These are phyloP conservation scores for Drosophila recens DNA, from an alignment of 2,888 invertebrate species.

Conservation along the genomic window DNA sequence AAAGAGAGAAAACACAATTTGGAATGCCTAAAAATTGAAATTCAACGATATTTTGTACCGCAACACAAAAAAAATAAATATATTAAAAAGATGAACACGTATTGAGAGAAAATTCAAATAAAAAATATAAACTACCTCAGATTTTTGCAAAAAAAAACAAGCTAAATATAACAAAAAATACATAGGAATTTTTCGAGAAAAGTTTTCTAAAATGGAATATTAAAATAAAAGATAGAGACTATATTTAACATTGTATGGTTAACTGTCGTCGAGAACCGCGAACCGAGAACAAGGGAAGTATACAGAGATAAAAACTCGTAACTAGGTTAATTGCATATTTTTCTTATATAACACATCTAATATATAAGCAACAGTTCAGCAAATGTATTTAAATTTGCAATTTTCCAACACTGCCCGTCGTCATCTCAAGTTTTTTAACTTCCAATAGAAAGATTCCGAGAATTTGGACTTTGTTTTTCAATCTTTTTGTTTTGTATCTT, in stretches of 20 bases:
- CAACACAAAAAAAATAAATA: constrained; percentile 67
- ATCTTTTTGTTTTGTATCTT: constrained; percentile 1
- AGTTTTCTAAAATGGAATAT: constrained; percentile 67
- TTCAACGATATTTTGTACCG: constrained; percentile 64
- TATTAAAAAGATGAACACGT: constrained; percentile 38
- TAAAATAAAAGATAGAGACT: constrained; percentile 42
- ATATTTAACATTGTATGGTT: constrained; percentile 56
- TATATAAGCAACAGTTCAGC: constrained; percentile 1
- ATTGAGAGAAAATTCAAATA: constrained; percentile 68
- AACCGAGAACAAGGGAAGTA: constrained; percentile 66
- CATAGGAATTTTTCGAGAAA: constrained; percentile 74
- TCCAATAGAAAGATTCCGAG: constrained; percentile 7
- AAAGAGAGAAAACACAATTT: constrained; percentile 29
- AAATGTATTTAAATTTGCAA: constrained; percentile 15
- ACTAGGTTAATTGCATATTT: constrained; percentile 68
- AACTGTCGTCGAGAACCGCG: constrained; percentile 37
- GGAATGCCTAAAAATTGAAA: constrained; percentile 47
- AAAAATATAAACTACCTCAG: constrained; percentile 76
- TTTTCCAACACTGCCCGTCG: constrained; percentile 30
- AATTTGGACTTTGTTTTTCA: constrained; percentile 15
- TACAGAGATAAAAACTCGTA: constrained; percentile 38
- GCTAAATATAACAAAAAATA: constrained; percentile 43
- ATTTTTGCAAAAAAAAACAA: constrained; percentile 61
- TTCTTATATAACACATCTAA: constrained; percentile 6
- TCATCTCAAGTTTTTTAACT: constrained; percentile 10